Base-by-base conservation (phyloP, 1,140 invertebrate species). In the Pygmarrhopalites habei region DNA sequence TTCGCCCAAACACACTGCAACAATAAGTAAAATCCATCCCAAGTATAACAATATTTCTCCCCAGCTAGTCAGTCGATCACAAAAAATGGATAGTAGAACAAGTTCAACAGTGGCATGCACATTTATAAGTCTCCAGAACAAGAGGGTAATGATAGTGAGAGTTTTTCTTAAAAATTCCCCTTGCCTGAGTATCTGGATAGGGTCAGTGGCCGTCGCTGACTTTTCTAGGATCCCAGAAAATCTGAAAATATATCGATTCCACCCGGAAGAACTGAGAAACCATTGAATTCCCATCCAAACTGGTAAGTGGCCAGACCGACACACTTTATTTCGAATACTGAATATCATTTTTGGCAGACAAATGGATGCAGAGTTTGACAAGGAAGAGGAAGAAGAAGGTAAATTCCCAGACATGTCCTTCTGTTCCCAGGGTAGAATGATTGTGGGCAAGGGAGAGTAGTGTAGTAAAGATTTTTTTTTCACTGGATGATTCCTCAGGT, bases 201-300 rank as follows among this genome's bases (percentile, higher is more conserved):
- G 5, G 17, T 5, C n/a, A 14, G 12, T 4, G 5, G 15, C 39
- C 47, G 74, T 78, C 57, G 79, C 75, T 15, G 80, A 15, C 14
- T 52, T 39, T 72, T 89, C 87, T 14, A 90, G 71, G 60, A 89
- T 75, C 65, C 86, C 81, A 68, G 89, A 86, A 72, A 89, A 90
- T 1, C 86, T 73, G 51, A 83, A 82, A 69, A 90, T 88, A 64
- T 88, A 89, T 14, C 86, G 81, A 77, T 90, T 89, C 88, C 88
- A 90, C 2, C 83, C 82, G 63, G 83, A 76, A 5, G 86, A 88
- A 53, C 84, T 85, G 1, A 89, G 72, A 29, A 87, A 70, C 66
- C 89, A 76, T 72, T 88, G 86, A 2, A 84, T 81, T 19, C 81
- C 81, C 60, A 88, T 83, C 66, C 85, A 79, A 17, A 83, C 73